Conservation (phyloP, 2,888 invertebrate species). For the Drosophila paranaensis region DNA sequence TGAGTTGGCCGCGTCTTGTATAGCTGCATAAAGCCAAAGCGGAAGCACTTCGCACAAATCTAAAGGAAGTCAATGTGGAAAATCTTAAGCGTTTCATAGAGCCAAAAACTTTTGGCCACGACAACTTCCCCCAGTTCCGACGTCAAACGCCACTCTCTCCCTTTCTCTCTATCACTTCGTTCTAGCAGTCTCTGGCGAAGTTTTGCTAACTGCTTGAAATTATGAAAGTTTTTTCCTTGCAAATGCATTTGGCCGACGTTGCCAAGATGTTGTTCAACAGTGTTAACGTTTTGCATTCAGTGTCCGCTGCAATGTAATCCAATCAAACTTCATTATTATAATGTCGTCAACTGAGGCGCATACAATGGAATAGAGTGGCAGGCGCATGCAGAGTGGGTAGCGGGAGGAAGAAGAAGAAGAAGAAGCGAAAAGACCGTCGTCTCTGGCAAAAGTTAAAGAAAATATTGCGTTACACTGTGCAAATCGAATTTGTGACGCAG, state of each 20-base stretch:
- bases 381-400: constrained; percentile 8
- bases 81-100: constrained; percentile 74
- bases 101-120: constrained; percentile 71
- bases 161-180: neutral
- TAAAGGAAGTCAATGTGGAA: constrained; percentile 72
- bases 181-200: constrained; percentile 35
- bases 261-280: constrained; percentile 62
- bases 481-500: constrained; percentile 74
- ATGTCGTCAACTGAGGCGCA: constrained; percentile 72
- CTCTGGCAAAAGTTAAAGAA: constrained; percentile 61
- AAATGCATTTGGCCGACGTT: constrained; percentile 50
- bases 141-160: constrained; percentile 52
- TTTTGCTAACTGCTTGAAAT: constrained; percentile 73
- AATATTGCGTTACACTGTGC: constrained; percentile 71
- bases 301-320: constrained; percentile 76
- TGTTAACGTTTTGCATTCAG: constrained; percentile 75
- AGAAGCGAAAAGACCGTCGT: constrained; percentile 2
- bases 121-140: constrained; percentile 73
- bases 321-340: constrained; percentile 77
- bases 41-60: constrained; percentile 66
- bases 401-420: neutral
- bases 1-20: constrained; percentile 25
- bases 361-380: constrained; percentile 46
- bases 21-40: constrained; percentile 41
- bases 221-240: constrained; percentile 69